A percentile compares a stretch with the other conserved stretches of the same genome.
phyloP scores from a whole-genome alignment of 2,888 invertebrate genomes.

The Sympetrum striolatum region DNA sequence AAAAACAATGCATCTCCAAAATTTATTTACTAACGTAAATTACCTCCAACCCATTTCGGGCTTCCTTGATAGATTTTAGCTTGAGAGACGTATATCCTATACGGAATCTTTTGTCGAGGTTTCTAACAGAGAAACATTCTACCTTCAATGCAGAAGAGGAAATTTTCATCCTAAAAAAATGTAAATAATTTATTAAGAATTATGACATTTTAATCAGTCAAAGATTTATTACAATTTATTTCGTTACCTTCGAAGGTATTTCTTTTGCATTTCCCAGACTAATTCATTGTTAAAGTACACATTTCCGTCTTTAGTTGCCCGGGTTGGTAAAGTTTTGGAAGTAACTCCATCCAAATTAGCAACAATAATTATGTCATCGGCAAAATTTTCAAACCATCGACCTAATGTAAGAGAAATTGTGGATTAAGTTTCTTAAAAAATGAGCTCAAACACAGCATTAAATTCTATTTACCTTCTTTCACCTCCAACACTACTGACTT shows the following conservation, averaged over 20 bases:
- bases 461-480: neutral
- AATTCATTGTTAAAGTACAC: slow-evolving; percentile 14
- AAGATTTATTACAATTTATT: neutral
- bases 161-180: slow-evolving; percentile 68
- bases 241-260: neutral
- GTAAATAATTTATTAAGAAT: neutral
- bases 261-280: neutral
- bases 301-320: neutral
- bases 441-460: neutral
- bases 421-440: neutral
- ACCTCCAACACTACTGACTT: slow-evolving; percentile 1
- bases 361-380: neutral
- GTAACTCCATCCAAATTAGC: slow-evolving; percentile 4
- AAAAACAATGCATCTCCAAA: neutral
- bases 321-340: neutral
- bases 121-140: slow-evolving; percentile 68
- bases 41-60: neutral
- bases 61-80: slow-evolving; percentile 62
- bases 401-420: neutral
- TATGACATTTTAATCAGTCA: no score
- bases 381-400: neutral
- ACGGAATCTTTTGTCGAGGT: slow-evolving; percentile 66
- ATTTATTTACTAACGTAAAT: neutral
- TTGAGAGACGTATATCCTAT: slow-evolving; percentile 75
- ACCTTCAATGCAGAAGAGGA: slow-evolving; percentile 77